Evolutionary conservation across 1,140 invertebrate species (phyloP).

Genomic region (Drosophila miranda): DNA sequence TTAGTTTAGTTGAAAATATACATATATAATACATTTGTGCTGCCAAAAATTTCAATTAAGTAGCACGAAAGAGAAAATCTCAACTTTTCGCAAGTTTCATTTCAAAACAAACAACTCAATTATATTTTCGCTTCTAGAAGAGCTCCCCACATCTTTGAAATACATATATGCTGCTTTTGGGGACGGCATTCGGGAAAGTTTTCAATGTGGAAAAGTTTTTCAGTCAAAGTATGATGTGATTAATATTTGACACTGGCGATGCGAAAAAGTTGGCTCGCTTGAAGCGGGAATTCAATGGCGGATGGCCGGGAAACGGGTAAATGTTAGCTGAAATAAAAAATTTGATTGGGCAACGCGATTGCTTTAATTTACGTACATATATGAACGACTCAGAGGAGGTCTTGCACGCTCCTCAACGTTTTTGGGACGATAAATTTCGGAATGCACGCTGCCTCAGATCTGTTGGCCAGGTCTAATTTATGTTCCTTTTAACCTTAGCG

Average conservation of each 20-base stretch:
- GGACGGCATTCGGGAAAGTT: constrained; percentile 40
- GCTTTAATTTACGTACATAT: too few relatives aligned
- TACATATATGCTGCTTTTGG: constrained; percentile 26
- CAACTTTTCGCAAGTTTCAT: constrained; percentile 33
- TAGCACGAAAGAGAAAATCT: not conserved
- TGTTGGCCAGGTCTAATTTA: constrained; percentile 57
- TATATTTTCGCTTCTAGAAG: too few relatives aligned
- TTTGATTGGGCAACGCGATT: constrained; percentile 58
- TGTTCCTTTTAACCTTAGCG: constrained; percentile 75
- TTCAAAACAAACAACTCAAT: too few relatives aligned
- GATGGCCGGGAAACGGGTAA: not conserved
- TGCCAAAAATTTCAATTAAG: constrained; percentile 22
- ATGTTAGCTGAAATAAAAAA: constrained; percentile 55
- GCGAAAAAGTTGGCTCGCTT: constrained; percentile 28
- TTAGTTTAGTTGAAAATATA: not conserved
- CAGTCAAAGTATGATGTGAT: constrained; percentile 51
- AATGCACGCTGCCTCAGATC: not conserved
- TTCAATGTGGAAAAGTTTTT: constrained; percentile 63
- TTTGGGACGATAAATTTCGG: constrained; percentile 60
- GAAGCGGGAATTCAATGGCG: constrained; percentile 35
- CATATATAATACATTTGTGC: too few relatives aligned
- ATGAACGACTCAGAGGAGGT: constrained; percentile 48
- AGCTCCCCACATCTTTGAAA: too few relatives aligned
- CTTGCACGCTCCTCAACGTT: constrained; percentile 34
- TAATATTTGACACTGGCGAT: constrained; percentile 54